Evolutionary conservation across 2,888 invertebrate species (phyloP).

Genomic region (Luperina testacea): DNA sequence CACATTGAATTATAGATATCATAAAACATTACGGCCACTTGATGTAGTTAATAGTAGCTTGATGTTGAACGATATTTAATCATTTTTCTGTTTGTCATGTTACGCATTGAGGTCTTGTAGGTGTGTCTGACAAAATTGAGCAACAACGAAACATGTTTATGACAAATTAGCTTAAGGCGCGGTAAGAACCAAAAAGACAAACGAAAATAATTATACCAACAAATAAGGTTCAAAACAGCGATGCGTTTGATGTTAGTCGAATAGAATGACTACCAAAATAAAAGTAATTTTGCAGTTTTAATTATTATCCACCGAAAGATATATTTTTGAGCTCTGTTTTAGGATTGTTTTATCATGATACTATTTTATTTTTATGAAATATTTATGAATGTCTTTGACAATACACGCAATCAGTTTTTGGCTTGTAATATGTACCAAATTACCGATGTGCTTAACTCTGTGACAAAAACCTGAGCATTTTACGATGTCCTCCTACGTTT

Average conservation of each 20-base stretch:
- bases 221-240: not conserved
- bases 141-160: constrained; percentile 54
- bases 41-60: constrained; percentile 53
- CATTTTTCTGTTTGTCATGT: constrained; percentile 59
- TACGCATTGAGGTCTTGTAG: constrained; percentile 45
- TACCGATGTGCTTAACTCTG: not conserved
- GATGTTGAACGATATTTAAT: constrained; percentile 55
- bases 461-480: not conserved
- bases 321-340: not conserved
- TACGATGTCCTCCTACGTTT: not conserved
- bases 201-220: not conserved
- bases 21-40: constrained; percentile 64
- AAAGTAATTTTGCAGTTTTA: not conserved
- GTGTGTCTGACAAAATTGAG: constrained; percentile 56
- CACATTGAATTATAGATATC: constrained; percentile 66
- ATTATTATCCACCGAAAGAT: not conserved
- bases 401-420: not conserved
- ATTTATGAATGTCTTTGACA: not conserved
- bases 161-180: constrained; percentile 45
- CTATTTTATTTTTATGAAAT: not conserved
- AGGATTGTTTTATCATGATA: not conserved
- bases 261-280: not conserved
- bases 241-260: not conserved
- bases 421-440: not conserved
- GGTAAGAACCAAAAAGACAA: not conserved